Evolutionary conservation across 2,888 invertebrate genomes (phyloP), one percentile per base, ranked within the genome.

Genomic region (Drosophila multiciliata): DNA sequence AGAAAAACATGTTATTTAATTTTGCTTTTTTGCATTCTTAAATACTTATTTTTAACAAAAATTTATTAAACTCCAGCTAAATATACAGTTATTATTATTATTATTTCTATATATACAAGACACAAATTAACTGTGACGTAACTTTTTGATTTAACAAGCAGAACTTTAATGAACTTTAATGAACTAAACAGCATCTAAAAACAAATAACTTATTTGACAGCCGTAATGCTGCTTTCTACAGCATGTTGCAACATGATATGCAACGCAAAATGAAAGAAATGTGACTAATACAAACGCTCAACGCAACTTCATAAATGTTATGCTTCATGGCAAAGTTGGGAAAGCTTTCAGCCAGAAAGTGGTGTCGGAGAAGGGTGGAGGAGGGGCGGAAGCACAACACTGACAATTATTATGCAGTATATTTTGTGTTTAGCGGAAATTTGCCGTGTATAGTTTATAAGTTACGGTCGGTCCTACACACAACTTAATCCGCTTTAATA

Each of bases 401-500:
- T 63, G 70, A 65, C 74, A 82, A 74, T 73, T 82, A 74, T 78
- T 73, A 70, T 78, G 67, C 78, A 80, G 78, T 65, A 71, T 74
- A 67, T 79, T 82, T 79, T 78, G 82, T 75, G 42, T 48, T 9
- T 45, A 35, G 58, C 36, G 63, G 54, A 73, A 81, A 80, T 63
- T 77, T 73, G 52, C 78, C 64, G 78, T 73, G 66, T 73, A 73
- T 61, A 81, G 81, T 69, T 79, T 77, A 79, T 80, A 79, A 73
- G 81, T 79, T 66, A 79, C 78, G 73, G 55, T 64, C 78, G 73
- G 55, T 64, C 69, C 64, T 73, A 77, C 73, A 79, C 73, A 82
- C 81, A 79, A 77, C 81, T 78, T 81, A 79, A 79, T 73, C 79
- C 73, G 66, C 73, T 77, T 78, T 73, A 81, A 78, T 79, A 81